A percentile compares a stretch with the other conserved stretches of the same genome.
phyloP scores from a whole-genome alignment of 2,797 vertebrate genomes.

The Sardinella longiceps region DNA sequence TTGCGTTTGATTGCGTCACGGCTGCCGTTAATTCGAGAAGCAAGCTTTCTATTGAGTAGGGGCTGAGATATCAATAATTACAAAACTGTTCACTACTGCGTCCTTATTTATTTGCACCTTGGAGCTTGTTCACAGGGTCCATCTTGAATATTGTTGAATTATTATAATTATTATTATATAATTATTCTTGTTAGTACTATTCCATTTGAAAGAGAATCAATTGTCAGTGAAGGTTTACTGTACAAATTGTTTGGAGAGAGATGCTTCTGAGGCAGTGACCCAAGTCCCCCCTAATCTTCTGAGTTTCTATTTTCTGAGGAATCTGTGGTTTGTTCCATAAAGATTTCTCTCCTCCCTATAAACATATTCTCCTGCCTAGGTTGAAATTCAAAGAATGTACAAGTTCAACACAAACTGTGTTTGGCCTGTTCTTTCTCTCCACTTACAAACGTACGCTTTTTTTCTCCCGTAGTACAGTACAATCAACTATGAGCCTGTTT shows the following conservation, averaged over 20 bases:
- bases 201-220: conserved; percentile 42
- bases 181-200: conserved; percentile 9
- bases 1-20: background rate
- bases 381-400: conserved; percentile 49
- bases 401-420: conserved; percentile 26
- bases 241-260: conserved; percentile 51
- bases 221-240: conserved; percentile 53
- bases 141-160: conserved; percentile 30
- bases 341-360: background rate
- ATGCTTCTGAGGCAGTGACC: conserved; percentile 56
- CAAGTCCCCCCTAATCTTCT: conserved; percentile 49
- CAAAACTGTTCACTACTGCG: conserved; percentile 39
- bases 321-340: conserved; percentile 23
- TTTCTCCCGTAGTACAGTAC: background rate
- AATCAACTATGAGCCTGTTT: background rate
- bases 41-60: conserved; percentile 32
- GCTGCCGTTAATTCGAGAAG: background rate
- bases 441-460: background rate
- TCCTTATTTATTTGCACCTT: conserved; percentile 49
- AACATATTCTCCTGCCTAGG: background rate
- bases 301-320: conserved; percentile 43
- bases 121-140: conserved; percentile 37
- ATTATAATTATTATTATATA: conserved; percentile 17
- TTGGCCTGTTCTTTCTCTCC: background rate
- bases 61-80: conserved; percentile 33